A percentile compares a stretch with the other conserved stretches of the same genome.
Conservation (phyloP, 2,113 vertebrate genomes). For the Sinocyclocheilus grahami region DNA sequence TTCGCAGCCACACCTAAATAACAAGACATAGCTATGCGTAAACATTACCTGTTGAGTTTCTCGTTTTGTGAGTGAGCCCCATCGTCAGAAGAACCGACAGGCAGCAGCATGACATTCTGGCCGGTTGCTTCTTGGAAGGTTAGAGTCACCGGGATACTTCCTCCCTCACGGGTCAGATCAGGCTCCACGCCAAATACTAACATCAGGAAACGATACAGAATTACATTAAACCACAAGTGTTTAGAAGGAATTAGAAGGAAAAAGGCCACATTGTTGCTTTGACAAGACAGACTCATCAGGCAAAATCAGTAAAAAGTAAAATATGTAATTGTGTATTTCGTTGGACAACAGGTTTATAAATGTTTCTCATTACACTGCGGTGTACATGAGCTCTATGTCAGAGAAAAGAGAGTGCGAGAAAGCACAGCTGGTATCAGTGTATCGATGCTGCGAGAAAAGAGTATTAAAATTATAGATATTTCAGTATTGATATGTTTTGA, state of each 20-base stretch:
- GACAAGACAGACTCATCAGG: not conserved
- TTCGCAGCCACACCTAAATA: not conserved
- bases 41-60: slow-evolving; percentile 89
- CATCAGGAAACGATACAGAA: not conserved
- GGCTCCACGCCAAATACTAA: slow-evolving; percentile 96
- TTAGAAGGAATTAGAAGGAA: not conserved
- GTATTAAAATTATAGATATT: too few relatives aligned
- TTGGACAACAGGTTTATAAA: not conserved
- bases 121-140: slow-evolving; percentile 97
- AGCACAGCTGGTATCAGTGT: too few relatives aligned
- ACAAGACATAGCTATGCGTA: not conserved
- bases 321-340: not conserved
- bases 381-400: too few relatives aligned
- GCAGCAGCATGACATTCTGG: slow-evolving; percentile 94
- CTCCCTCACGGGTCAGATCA: slow-evolving; percentile 93
- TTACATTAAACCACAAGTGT: not conserved
- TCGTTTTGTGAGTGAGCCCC: slow-evolving; percentile 98
- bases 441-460: too few relatives aligned
- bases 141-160: slow-evolving; percentile 94
- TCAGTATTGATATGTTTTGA: too few relatives aligned
- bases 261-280: not conserved
- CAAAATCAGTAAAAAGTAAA: not conserved
- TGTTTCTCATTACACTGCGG: not conserved
- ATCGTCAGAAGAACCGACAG: slow-evolving; percentile 91
- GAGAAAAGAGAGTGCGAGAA: too few relatives aligned